phyloP scores from a whole-genome alignment of 2,888 invertebrate species.

The Leucoma salicis region DNA sequence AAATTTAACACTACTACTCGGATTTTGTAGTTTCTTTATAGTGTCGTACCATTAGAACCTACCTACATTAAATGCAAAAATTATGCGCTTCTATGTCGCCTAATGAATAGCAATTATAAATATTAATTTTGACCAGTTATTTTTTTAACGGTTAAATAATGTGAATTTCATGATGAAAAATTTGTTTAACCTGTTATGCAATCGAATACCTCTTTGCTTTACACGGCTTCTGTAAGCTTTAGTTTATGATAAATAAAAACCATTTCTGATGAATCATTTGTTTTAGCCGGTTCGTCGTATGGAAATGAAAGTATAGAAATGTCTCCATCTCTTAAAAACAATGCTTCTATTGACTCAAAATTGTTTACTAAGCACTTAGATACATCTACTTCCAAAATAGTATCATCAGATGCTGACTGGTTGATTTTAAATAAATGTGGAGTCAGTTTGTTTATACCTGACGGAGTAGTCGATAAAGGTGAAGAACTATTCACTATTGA shows the following conservation, averaged over 20 bases:
- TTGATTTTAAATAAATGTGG: conserved; percentile 88
- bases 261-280: conserved; percentile 12
- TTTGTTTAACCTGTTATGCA: no score
- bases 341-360: conserved; percentile 68
- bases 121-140: no score
- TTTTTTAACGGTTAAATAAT: no score
- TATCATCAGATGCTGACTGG: conserved; percentile 83
- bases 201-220: conserved; percentile 24
- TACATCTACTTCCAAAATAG: conserved; percentile 71
- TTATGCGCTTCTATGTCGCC: no score
- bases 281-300: conserved; percentile 72
- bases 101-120: no score
- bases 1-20: no score
- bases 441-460: conserved; percentile 92
- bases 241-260: not conserved
- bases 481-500: conserved; percentile 93
- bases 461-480: conserved; percentile 92
- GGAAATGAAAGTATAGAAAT: conserved; percentile 77
- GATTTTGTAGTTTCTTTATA: no score
- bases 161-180: no score
- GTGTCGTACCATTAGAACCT: no score
- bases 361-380: conserved; percentile 52
- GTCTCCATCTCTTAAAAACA: conserved; percentile 71
- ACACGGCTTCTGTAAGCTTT: conserved; percentile 11
- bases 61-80: no score